Evolutionary conservation across 2,797 vertebrate genomes (phyloP).

Genomic region (Yasuhikotakia modesta): DNA sequence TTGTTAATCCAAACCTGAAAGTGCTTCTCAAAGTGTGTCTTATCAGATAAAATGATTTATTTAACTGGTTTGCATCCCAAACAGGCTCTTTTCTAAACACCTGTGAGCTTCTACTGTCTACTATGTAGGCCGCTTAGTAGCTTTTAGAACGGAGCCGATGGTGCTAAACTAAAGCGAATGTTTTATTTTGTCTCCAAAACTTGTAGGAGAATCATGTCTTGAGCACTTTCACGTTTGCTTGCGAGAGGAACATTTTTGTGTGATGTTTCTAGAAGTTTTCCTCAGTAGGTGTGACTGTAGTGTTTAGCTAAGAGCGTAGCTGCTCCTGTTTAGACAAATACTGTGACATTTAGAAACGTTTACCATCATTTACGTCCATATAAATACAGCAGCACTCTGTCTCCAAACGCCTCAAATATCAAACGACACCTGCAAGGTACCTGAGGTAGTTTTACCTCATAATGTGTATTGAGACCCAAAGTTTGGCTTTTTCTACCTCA

Average conservation of each 20-base stretch:
- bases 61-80: neutral
- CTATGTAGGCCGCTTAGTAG: conserved; percentile 1
- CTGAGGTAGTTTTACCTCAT: neutral
- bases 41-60: neutral
- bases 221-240: conserved; percentile 41
- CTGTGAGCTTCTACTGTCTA: too few species aligned
- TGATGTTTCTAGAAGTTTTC: conserved; percentile 12
- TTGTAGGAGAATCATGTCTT: neutral
- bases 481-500: too few species aligned
- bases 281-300: neutral
- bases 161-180: neutral
- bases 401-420: conserved; percentile 28
- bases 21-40: conserved; percentile 46
- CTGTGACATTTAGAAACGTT: conserved; percentile 26
- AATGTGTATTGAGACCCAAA: neutral
- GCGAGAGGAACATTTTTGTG: conserved; percentile 4
- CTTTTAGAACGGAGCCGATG: neutral
- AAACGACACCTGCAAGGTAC: neutral
- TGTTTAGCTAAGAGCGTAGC: neutral
- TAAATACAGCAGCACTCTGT: conserved; percentile 59
- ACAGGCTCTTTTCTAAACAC: neutral
- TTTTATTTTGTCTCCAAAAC: neutral
- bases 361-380: conserved; percentile 53
- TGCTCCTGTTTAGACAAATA: neutral
- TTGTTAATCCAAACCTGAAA: conserved; percentile 67